Conservation (phyloP, 2,113 vertebrate species). For the Myodes glareolus region DNA sequence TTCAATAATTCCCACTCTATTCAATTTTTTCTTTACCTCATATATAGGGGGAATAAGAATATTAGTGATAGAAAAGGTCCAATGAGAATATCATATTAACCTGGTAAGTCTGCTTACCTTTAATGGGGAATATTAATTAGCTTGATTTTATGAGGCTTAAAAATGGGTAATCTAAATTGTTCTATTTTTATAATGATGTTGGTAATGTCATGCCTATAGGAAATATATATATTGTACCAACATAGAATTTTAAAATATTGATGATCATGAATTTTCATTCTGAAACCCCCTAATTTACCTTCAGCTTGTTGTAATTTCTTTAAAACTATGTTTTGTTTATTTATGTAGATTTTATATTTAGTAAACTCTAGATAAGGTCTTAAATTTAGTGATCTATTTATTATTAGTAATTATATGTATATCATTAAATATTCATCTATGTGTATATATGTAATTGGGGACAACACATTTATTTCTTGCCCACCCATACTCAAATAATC, state of each 20-base stretch:
- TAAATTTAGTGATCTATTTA: neutral
- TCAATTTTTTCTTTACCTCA: neutral
- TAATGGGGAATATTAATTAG: neutral
- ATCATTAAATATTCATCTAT: neutral
- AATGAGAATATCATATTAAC: neutral
- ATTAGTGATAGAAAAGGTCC: neutral
- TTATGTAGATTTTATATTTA: neutral
- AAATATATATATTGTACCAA: neutral
- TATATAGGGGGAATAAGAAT: neutral
- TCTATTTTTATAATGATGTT: no score
- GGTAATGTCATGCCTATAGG: neutral
- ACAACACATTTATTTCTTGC: no score
- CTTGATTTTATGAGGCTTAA: neutral
- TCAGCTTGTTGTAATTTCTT: no score
- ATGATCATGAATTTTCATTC: neutral
- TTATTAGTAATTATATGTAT: no score
- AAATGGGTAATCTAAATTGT: no score
- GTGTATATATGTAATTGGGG: no score
- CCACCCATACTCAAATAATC: no score
- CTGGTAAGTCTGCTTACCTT: neutral
- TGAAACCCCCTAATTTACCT: neutral
- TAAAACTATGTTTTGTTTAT: neutral
- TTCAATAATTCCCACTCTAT: neutral
- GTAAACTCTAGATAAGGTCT: neutral
- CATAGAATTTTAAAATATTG: no score